Evolutionary conservation across 1,140 invertebrate genomes (phyloP).

Genomic region (Maniola jurtina): DNA sequence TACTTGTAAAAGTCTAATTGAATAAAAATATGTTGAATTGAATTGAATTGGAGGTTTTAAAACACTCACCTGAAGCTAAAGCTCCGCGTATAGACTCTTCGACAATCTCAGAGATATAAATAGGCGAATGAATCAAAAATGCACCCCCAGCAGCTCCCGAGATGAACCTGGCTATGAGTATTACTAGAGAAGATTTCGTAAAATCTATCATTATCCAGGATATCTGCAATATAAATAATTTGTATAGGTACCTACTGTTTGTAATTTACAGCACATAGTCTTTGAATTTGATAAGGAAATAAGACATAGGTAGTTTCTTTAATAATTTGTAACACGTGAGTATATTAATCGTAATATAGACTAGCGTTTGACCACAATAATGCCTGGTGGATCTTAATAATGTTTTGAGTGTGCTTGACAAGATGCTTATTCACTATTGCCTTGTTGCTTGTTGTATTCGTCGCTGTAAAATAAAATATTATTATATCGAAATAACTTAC

Average conservation of each 20-base stretch:
- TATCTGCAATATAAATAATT: conserved; percentile 20
- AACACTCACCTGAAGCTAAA: conserved; percentile 69
- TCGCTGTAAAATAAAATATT: neutral
- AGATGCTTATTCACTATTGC: too few relatives aligned
- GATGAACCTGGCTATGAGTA: conserved; percentile 79
- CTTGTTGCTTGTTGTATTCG: too few relatives aligned
- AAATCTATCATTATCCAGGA: conserved; percentile 47
- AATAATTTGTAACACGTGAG: too few relatives aligned
- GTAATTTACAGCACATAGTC: too few relatives aligned
- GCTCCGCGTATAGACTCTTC: conserved; percentile 82
- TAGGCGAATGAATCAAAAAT: conserved; percentile 78
- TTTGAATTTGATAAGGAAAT: too few relatives aligned
- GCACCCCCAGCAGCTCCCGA: conserved; percentile 80
- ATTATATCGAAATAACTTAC: conserved; percentile 37
- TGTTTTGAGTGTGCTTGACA: too few relatives aligned
- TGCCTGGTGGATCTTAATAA: too few relatives aligned
- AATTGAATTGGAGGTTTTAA: neutral
- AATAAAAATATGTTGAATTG: neutral
- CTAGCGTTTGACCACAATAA: too few relatives aligned
- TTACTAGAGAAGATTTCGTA: conserved; percentile 63
- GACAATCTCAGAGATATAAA: conserved; percentile 82
- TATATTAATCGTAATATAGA: too few relatives aligned
- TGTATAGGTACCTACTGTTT: neutral
- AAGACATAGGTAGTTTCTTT: too few relatives aligned
- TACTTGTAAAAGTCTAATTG: neutral